Evolutionary conservation across 2,888 invertebrate species (phyloP), one percentile per base, ranked within the genome.

Genomic region (Argyresthia albistria): DNA sequence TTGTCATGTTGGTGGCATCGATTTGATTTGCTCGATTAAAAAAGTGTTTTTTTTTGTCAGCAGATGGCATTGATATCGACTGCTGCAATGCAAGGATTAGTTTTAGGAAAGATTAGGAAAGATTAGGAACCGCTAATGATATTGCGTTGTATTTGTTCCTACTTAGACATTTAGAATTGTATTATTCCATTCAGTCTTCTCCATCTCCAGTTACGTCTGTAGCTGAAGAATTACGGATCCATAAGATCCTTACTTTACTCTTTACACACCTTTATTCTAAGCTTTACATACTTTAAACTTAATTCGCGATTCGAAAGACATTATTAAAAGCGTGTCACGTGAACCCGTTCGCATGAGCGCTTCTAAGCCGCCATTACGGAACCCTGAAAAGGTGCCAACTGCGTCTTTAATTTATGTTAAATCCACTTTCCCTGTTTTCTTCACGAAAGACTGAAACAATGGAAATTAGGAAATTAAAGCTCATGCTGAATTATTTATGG

Each of bases 351-450:
- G 74, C 77, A 74, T 77, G 79, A 73, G 71, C 64, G 62, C 60
- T 10, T 65, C 66, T 69, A 67, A 76, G 67, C 68, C 64, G 66
- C 70, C 74, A 76, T 81, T 80, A 81, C 36, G 36, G 37, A 48
- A 37, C 15, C n/a, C 25, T 9, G 35, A 11, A 35, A 35, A 75
- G 77, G 76, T 71, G 73, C 67, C 69, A 47, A 54, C 55, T 54
- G 53, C 53, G 25, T 25, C 62, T 67, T 73, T 77, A 82, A 80
- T 82, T 81, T 80, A 84, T 81, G 80, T 66, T 73, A 81, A 83
- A 82, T 69, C 81, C 73, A 69, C 70, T 78, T 80, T 76, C 63
- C 71, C 75, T 76, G 80, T 77, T 77, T 81, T 79, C 82, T 78
- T 80, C 71, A 64, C 64, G 58, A 65, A 67, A 69, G 12, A 14